phyloP scores from a whole-genome alignment of 2,888 invertebrate species.

The Apocheima hispidaria region DNA sequence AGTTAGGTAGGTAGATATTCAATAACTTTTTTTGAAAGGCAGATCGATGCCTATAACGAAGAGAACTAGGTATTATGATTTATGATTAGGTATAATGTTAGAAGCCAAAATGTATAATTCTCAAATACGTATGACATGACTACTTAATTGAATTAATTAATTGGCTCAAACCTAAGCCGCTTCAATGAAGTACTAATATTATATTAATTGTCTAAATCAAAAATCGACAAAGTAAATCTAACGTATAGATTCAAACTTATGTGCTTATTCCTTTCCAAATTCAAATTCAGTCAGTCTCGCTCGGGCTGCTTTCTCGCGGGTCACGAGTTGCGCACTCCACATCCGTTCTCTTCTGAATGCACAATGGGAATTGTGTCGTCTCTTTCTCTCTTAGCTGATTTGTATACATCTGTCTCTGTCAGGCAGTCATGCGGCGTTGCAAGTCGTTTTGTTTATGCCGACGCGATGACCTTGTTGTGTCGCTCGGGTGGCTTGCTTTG shows the following conservation, averaged over 20 bases:
- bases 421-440: conserved; percentile 70
- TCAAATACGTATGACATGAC: too few species aligned
- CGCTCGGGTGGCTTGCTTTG: conserved; percentile 55
- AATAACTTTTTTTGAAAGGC: too few species aligned
- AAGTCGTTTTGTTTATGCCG: conserved; percentile 58
- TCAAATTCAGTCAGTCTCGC: conserved; percentile 75
- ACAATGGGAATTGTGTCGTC: conserved; percentile 71
- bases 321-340: conserved; percentile 77
- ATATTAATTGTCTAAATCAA: too few species aligned
- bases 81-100: too few species aligned
- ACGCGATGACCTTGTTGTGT: conserved; percentile 76
- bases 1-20: too few species aligned
- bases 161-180: too few species aligned
- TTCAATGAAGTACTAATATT: too few species aligned
- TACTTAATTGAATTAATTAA: too few species aligned
- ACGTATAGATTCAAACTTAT: conserved; percentile 36
- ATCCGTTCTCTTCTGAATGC: conserved; percentile 81
- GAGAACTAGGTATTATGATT: too few species aligned
- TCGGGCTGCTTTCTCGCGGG: conserved; percentile 79
- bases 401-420: conserved; percentile 52
- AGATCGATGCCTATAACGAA: too few species aligned
- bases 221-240: not conserved
- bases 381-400: conserved; percentile 50
- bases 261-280: conserved; percentile 75
- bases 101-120: too few species aligned